phyloP scores from a whole-genome alignment of 2,797 vertebrate species.

The Coregonus ussuriensis region DNA sequence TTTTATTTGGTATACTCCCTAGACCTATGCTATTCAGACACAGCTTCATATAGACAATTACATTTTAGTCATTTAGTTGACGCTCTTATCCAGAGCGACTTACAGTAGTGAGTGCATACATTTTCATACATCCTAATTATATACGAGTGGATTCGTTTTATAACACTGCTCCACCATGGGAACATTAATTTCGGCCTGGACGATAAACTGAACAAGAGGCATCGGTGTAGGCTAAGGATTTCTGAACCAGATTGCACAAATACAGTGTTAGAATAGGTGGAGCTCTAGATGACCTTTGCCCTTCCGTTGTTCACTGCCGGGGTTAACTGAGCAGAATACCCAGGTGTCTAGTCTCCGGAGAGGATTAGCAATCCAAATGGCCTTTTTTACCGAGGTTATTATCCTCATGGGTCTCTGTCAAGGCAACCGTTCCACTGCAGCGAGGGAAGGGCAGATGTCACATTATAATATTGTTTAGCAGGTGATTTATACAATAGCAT shows the following conservation, averaged over 20 bases:
- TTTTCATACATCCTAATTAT: background rate
- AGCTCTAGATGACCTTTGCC: conserved; percentile 14
- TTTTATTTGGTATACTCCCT: too few species aligned
- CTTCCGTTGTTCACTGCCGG: conserved; percentile 13
- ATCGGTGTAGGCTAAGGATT: too few species aligned
- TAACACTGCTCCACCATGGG: background rate
- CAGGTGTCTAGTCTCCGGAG: conserved; percentile 15
- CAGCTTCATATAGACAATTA: background rate
- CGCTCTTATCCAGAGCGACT: too few species aligned
- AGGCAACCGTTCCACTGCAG: conserved; percentile 35
- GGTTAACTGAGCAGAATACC: conserved; percentile 25
- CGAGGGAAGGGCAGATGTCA: conserved; percentile 31
- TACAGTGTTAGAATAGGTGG: too few species aligned
- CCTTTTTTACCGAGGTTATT: conserved; percentile 45
- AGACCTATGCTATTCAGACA: background rate
- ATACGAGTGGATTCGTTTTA: background rate
- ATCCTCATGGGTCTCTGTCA: conserved; percentile 55
- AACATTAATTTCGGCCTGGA: background rate
- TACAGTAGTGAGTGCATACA: background rate
- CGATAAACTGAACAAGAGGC: background rate
- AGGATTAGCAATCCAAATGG: conserved; percentile 31
- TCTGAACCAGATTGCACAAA: too few species aligned
- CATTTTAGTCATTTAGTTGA: too few species aligned
- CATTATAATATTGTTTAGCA: conserved; percentile 35
- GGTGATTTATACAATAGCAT: background rate